Percentiles rank a stretch among this genome's conserved stretches.
phyloP scores from a whole-genome alignment of 2,113 vertebrate genomes.

The Ochotona princeps region DNA sequence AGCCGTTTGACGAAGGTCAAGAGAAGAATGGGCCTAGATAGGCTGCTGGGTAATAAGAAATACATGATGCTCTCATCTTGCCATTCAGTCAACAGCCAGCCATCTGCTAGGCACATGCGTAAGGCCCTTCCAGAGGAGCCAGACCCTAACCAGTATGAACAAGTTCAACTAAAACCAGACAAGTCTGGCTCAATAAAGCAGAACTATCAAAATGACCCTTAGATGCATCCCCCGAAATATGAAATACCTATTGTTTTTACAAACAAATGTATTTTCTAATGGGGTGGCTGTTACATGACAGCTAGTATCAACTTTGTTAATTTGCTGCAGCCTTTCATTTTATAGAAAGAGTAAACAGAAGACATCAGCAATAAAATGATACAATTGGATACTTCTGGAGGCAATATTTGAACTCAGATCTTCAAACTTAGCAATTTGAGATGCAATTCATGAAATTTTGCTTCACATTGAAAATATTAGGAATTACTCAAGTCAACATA shows the following conservation, averaged over 20 bases:
- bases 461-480: conserved; percentile 41
- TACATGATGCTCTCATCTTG: not conserved
- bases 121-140: not conserved
- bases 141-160: not conserved
- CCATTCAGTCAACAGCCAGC: not conserved
- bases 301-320: not conserved
- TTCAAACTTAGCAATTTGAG: conserved; percentile 26
- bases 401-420: not conserved
- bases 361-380: not conserved
- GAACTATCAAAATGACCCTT: not conserved
- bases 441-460: not conserved
- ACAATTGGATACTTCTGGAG: conserved; percentile 3
- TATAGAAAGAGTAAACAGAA: conserved; percentile 18
- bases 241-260: not conserved
- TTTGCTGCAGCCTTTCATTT: not conserved
- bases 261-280: not conserved
- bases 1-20: too few species aligned
- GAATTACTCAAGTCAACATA: not conserved
- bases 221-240: not conserved
- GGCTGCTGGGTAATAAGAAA: not conserved
- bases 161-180: not conserved
- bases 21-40: not conserved
- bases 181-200: not conserved
- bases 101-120: not conserved
- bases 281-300: not conserved